These are phyloP conservation scores for Poeciliopsis paucimaculata DNA, from an alignment of 2,797 vertebrate species.

Conservation along the genomic window DNA sequence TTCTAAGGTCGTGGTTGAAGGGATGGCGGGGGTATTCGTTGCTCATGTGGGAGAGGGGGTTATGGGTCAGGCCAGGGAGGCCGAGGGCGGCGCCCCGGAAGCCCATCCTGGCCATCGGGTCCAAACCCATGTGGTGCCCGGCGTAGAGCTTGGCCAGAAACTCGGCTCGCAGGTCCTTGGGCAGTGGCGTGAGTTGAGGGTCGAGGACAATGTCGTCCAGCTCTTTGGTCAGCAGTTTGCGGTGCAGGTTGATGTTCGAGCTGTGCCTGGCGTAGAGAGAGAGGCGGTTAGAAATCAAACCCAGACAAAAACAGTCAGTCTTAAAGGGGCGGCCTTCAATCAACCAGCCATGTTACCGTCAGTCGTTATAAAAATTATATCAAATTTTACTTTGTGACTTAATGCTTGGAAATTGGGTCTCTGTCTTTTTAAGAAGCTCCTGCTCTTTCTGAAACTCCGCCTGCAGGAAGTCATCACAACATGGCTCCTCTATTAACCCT, in stretches of 20 bases:
- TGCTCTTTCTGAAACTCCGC: too few relatives aligned
- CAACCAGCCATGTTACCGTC: too few relatives aligned
- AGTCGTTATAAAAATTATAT: too few relatives aligned
- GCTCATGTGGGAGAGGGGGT: conserved; percentile 86
- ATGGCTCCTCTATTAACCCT: too few relatives aligned
- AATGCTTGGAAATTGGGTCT: too few relatives aligned
- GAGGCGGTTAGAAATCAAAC: conserved; percentile 43
- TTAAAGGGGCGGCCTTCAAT: too few relatives aligned
- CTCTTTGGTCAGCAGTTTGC: conserved; percentile 99
- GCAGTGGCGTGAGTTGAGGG: conserved; percentile 83
- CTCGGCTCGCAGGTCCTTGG: conserved; percentile 86
- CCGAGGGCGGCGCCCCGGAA: conserved; percentile 84
- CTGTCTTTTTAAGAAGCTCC: too few relatives aligned
- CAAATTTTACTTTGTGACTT: too few relatives aligned
- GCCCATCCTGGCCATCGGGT: conserved; percentile 87
- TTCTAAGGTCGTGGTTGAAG: conserved; percentile 62
- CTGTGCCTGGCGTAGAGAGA: conserved; percentile 87
- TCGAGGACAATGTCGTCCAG: conserved; percentile 97
- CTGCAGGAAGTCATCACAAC: too few relatives aligned
- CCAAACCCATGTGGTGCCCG: conserved; percentile 90
- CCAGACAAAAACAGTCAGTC: neutral
- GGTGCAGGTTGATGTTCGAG: conserved; percentile 99
- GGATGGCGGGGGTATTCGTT: conserved; percentile 83
- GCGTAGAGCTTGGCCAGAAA: conserved; percentile 92
- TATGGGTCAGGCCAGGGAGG: conserved; percentile 84